Base-by-base conservation (phyloP, 2,888 invertebrate species). In the Catocala sponsa region DNA sequence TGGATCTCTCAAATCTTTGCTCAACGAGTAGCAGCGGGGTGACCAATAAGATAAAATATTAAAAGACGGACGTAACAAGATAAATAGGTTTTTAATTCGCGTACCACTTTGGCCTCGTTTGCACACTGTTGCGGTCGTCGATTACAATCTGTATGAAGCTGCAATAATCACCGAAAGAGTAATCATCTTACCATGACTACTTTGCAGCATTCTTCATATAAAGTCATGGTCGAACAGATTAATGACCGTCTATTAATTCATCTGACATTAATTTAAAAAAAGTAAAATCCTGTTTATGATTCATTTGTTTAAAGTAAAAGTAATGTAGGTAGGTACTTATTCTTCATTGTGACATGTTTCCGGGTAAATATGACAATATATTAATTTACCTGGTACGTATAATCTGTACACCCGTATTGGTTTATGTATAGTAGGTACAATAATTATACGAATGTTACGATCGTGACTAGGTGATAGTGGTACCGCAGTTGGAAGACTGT, bases 121-220 rank as follows among this genome's bases (percentile, higher is more conserved):
- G 15, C 7, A 46, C 4, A 7, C 46, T 6, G 9, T 59, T 60
- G 38, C 48, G 15, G 38, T 55, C 33, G 50, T 53, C 53, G 65
- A 63, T 65, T 63, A 46, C 59, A 52, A 57, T 59, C 56, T 57
- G 12, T 41, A 35, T 42, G 51, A 49, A 56, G 50, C 52, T 32
- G 33, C 55, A 57, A 48, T 80, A 80, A 75, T 66, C 43, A 68
- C 69, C 65, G 58, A 72, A 71, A 78, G 68, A 68, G 59, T 74
- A 78, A 79, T 81, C 71, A 70, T 67, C 49, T 70, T 76, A 72
- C 72, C 64, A 54, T 63, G 57, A 59, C 54, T 59, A 57, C 57
- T 66, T 55, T 48, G 47, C 32, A 54, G 66, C 53, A 63, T 65
- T 68, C 58, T 61, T 71, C 56, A 70, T 69, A 70, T 65, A 64